Percentiles rank a stretch among this genome's conserved stretches.
phyloP scores from a whole-genome alignment of 2,888 invertebrate genomes.

The Leptothorax acervorum region DNA sequence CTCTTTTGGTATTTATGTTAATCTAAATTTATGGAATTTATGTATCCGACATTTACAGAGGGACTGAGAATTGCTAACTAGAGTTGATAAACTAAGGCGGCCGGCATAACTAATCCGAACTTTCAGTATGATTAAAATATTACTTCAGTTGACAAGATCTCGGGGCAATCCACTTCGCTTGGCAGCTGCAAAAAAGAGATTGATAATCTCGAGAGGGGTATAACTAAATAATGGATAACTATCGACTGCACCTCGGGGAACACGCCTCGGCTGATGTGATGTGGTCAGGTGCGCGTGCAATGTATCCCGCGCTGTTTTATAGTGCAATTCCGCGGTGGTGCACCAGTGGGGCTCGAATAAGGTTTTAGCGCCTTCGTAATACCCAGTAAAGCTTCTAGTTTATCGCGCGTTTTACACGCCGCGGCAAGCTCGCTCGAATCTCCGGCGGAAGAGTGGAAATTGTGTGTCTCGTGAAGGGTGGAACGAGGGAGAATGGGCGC shows the following conservation, averaged over 20 bases:
- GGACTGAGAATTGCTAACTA: constrained; percentile 35
- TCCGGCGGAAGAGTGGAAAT: constrained; percentile 54
- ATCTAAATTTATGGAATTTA: constrained; percentile 51
- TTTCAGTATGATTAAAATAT: constrained; percentile 46
- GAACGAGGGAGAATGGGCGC: constrained; percentile 5
- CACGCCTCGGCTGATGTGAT: constrained; percentile 50
- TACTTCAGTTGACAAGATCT: constrained; percentile 46
- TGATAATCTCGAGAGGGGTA: constrained; percentile 38
- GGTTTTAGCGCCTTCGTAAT: constrained; percentile 75
- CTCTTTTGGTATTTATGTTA: constrained; percentile 37
- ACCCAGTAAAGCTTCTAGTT: constrained; percentile 74
- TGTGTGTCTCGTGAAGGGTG: constrained; percentile 28
- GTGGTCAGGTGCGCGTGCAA: constrained; percentile 53
- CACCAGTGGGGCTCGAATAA: constrained; percentile 68
- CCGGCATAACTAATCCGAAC: constrained; percentile 22
- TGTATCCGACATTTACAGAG: constrained; percentile 16
- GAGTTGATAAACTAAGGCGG: constrained; percentile 27
- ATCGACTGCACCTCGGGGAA: constrained; percentile 24
- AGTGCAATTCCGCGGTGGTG: constrained; percentile 68
- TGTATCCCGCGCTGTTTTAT: constrained; percentile 67
- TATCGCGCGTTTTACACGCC: constrained; percentile 75
- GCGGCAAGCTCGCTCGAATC: constrained; percentile 51
- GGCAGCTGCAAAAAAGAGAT: constrained; percentile 19
- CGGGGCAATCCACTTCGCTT: constrained; percentile 18
- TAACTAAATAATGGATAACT: constrained; percentile 57